Evolutionary conservation across 2,888 invertebrate genomes (phyloP).

Genomic region (Cryptus armator): DNA sequence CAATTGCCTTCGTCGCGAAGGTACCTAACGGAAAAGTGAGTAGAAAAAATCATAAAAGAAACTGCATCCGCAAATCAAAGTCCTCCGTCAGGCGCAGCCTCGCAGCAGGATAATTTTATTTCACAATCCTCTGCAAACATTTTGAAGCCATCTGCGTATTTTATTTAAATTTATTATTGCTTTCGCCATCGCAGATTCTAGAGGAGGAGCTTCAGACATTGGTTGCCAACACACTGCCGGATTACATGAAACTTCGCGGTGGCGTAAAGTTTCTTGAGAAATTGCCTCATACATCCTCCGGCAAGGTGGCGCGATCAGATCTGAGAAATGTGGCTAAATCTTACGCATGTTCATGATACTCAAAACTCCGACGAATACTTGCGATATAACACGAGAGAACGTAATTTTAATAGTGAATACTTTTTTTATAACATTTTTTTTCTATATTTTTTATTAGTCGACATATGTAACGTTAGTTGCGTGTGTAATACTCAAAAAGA

Average conservation of each 20-base stretch:
- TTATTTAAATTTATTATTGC: too few species aligned
- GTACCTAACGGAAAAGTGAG: constrained; percentile 70
- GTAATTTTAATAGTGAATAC: not conserved
- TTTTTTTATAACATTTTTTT: too few species aligned
- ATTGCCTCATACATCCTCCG: constrained; percentile 77
- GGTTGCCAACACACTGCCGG: constrained; percentile 72
- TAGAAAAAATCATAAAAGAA: not conserved
- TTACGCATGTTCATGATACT: not conserved
- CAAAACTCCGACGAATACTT: not conserved
- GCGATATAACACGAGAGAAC: not conserved
- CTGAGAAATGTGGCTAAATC: constrained; percentile 74
- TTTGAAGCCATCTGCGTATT: too few species aligned
- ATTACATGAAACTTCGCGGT: constrained; percentile 75
- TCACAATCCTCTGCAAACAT: too few species aligned
- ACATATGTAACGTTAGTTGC: too few species aligned
- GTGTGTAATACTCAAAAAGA: too few species aligned
- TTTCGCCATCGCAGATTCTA: constrained; percentile 72
- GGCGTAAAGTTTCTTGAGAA: constrained; percentile 78
- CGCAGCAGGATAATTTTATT: too few species aligned
- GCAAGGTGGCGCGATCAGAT: constrained; percentile 71
- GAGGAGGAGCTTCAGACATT: constrained; percentile 76
- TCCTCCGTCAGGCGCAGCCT: too few species aligned
- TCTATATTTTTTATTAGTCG: too few species aligned
- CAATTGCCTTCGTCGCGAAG: constrained; percentile 79
- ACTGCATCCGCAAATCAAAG: too few species aligned